Evolutionary conservation across 2,888 invertebrate genomes (phyloP), one percentile per base, ranked within the genome.

Genomic region (Blastobasis adustella): DNA sequence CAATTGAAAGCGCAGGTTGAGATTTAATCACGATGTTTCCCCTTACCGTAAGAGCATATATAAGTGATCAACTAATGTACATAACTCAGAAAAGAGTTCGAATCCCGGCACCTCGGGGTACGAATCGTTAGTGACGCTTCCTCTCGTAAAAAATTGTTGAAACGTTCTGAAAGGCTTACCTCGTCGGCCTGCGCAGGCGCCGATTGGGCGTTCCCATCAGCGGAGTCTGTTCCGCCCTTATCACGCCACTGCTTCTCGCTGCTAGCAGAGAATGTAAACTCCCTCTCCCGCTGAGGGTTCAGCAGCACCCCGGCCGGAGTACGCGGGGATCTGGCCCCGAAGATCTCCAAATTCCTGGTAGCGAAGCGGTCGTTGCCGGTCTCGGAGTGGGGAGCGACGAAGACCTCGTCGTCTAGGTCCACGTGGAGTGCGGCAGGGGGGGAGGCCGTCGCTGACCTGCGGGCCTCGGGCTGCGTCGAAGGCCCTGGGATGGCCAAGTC

Each of bases 211-310:
- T 10, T 43, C 37, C 79, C 84, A 56, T 87, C 86, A 46, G 81
- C 80, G 0, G 80, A 76, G 51, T 83, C 82, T 59, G 87, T 88
- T 58, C 87, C 87, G 0, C 87, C 87, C 75, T 87, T 88, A 55
- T 88, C 87, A 54, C 83, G 60, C 86, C 87, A 87, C 60, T 87
- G 87, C 59, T 87, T 88, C 66, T 87, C 87, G 54, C 81, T 83
- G 2, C 77, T 82, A 57, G 82, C 70, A 0, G 83, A 79, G 62
- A 87, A 88, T 1, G 81, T 83, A 58, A 88, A 88, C 37, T 73
- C 71, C 37, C 85, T 71, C 44, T 87, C 87, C 8, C 86, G 67
- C 5, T 87, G 63, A 2, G 87, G 85, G 64, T 84, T 87, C 49
- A 88, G 56, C 0, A 86, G 66, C 2, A 84, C 79, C 0, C 87